Evolutionary conservation across 2,797 vertebrate species (phyloP).

Genomic region (Peromyscus melanophrys): DNA sequence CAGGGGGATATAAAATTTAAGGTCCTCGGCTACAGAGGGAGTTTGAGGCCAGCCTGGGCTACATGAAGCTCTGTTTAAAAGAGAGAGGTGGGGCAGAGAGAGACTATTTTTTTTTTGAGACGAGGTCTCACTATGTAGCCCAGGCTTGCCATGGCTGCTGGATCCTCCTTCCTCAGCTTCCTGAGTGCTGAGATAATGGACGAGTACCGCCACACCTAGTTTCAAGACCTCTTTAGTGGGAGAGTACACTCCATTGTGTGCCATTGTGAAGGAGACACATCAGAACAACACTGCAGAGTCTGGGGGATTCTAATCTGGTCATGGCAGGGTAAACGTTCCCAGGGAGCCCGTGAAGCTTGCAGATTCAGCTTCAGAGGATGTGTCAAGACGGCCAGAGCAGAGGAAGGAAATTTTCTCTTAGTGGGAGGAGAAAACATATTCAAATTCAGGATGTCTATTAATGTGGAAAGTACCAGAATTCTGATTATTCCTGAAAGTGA

Average conservation of each 20-base stretch:
- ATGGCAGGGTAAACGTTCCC: background rate
- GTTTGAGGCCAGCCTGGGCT: background rate
- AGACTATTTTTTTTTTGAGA: background rate
- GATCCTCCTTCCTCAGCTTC: background rate
- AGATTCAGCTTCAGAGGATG: background rate
- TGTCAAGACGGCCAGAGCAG: background rate
- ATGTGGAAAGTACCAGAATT: conserved; percentile 51
- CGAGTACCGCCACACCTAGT: background rate
- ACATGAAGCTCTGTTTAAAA: background rate
- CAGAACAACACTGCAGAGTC: background rate
- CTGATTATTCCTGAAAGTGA: background rate
- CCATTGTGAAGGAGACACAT: background rate
- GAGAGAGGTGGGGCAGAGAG: background rate
- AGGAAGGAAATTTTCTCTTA: conserved; percentile 6
- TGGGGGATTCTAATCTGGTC: background rate
- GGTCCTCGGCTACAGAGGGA: background rate
- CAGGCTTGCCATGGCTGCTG: background rate
- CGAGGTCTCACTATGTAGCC: background rate
- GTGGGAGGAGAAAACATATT: background rate
- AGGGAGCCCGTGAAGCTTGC: background rate
- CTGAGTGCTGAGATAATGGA: background rate
- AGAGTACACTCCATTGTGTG: no score
- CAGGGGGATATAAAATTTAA: background rate
- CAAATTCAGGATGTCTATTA: conserved; percentile 5
- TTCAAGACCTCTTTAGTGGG: background rate